Base-by-base conservation (phyloP, 2,888 invertebrate species). In the Tetranychus truncatus region DNA sequence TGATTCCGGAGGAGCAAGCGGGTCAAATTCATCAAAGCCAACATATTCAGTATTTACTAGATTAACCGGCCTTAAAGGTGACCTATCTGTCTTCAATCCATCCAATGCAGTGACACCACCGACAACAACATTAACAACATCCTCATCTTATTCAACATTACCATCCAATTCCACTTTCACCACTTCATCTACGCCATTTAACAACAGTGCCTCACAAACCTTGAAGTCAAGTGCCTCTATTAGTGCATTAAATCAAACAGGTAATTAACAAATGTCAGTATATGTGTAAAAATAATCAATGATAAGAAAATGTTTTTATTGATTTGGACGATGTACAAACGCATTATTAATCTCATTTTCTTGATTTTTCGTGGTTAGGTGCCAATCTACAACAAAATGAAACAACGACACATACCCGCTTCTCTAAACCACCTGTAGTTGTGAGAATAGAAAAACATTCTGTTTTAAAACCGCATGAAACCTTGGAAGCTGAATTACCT, bases 401-500 rank as follows among this genome's bases (percentile, higher is more conserved):
- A 21, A 9, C 69, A 55, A 55, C 55, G 55, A 55, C 55, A 7
- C 55, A 55, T 7, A 15, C 55, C 15, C 18, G 69, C 69, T 24
- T 24, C 34, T 69, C 69, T 11, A 69, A 69, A 24, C 69, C 69
- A n/a, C 21, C 20, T 24, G 69, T 69, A 24, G 69, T 69, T 24
- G 69, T 69, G 11, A 69, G 21, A 8, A 55, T 55, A 55, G 55
- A 55, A 15, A 55, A 55, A 55, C 21, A 69, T 11, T 21, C n/a
- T 5, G 20, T 11, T 24, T 11, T 69, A 6, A 20, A 69, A 69
- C 69, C 69, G 11, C 9, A n/a, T 20, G 69, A 69, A 72, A 20
- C 72, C 84, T 84, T 77, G 85, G 75, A 75, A 81, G 86, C 87
- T 80, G 87, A 89, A 81, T 87, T 89, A 81, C 91, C 91, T 80